Conservation (phyloP, 2,888 invertebrate genomes). For the Therioaphis trifolii region DNA sequence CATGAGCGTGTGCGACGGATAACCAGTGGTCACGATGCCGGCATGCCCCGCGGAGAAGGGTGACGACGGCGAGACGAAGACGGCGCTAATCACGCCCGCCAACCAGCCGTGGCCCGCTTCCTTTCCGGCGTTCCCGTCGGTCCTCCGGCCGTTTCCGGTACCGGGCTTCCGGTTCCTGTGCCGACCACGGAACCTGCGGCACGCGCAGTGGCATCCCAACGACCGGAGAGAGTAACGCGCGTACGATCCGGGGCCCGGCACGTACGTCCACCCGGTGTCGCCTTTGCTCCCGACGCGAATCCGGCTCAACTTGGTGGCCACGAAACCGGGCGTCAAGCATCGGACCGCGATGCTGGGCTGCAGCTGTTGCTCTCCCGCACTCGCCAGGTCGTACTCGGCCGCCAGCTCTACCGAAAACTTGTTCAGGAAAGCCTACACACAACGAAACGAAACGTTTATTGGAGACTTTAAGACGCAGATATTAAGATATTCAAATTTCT, state of each 20-base stretch:
- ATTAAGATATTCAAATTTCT: no score
- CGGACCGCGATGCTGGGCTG: conserved; percentile 80
- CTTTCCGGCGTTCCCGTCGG: no score
- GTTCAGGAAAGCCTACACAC: conserved; percentile 83
- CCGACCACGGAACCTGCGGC: background rate
- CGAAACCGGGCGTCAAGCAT: conserved; percentile 86
- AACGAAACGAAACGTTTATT: no score
- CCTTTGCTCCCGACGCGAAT: conserved; percentile 71
- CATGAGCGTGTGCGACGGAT: conserved; percentile 8
- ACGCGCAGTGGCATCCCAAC: conserved; percentile 29
- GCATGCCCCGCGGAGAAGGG: background rate
- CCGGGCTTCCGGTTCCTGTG: no score
- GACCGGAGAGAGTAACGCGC: conserved; percentile 22
- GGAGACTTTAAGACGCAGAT: no score
- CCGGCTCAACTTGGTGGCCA: conserved; percentile 91
- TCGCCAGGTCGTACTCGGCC: conserved; percentile 78
- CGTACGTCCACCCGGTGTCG: background rate
- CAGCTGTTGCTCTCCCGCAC: conserved; percentile 68
- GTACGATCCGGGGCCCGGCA: background rate
- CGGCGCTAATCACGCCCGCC: background rate
- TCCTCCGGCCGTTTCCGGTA: no score
- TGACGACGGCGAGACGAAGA: conserved; percentile 32
- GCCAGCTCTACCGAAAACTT: conserved; percentile 83
- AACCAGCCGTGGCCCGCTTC: background rate
- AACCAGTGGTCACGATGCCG: conserved; percentile 9